Percentiles rank a stretch among this genome's conserved stretches.
These are phyloP conservation scores for Typhlomys cinereus DNA, from an alignment of 2,113 vertebrate species.

Conservation along the genomic window DNA sequence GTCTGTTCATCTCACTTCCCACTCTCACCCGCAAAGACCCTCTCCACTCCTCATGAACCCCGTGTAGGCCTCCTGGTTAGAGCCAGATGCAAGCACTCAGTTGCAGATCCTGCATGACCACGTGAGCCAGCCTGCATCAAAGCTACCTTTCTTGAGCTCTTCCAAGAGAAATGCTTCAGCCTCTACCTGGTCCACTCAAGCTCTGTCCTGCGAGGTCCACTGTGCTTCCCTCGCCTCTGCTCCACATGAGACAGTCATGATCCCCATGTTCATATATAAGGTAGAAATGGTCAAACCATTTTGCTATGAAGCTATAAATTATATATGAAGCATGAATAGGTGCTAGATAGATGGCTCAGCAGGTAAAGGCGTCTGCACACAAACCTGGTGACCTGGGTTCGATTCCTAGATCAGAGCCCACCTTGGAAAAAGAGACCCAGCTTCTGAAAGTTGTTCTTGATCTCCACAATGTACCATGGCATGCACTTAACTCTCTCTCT, in stretches of 20 bases:
- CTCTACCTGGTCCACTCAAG: neutral
- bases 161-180: neutral
- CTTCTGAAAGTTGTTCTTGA: too few relatives aligned
- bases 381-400: too few relatives aligned
- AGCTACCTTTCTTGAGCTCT: neutral
- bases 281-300: neutral
- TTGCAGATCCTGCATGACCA: fast-evolving
- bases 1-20: neutral
- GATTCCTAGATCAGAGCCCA: too few relatives aligned
- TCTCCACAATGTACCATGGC: too few relatives aligned
- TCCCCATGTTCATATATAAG: neutral
- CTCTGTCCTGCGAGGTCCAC: neutral
- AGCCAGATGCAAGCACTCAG: fast-evolving
- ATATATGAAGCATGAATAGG: neutral
- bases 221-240: neutral
- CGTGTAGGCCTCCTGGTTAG: too few relatives aligned
- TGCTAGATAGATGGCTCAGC: too few relatives aligned
- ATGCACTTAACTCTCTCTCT: too few relatives aligned
- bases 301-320: neutral
- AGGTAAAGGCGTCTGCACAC: too few relatives aligned
- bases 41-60: fast-evolving
- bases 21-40: neutral
- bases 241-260: neutral
- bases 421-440: too few relatives aligned
- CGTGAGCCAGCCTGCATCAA: neutral